A percentile compares a stretch with the other conserved stretches of the same genome.
Evolutionary conservation across 2,888 invertebrate genomes (phyloP).

Genomic region (Patella pellucida): DNA sequence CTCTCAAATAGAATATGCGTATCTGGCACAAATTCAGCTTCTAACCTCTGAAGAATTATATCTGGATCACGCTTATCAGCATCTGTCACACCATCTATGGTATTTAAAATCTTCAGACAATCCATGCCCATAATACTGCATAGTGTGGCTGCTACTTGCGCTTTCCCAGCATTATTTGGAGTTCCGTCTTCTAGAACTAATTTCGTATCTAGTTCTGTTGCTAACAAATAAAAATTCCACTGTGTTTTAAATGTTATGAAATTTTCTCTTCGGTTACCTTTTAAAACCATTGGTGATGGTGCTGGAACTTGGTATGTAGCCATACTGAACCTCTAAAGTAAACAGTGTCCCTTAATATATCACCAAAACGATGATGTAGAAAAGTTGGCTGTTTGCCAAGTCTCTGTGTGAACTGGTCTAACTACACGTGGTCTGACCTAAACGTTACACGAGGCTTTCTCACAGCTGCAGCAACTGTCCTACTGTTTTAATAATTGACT

Average conservation of each 20-base stretch:
- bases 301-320: constrained; percentile 2
- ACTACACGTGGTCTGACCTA: too few species aligned
- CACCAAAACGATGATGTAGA: too few species aligned
- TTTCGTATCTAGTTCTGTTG: background rate
- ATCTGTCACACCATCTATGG: background rate
- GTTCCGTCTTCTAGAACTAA: background rate
- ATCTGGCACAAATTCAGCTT: background rate
- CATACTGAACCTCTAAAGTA: background rate
- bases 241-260: constrained; percentile 1
- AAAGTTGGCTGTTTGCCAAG: too few species aligned
- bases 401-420: too few species aligned
- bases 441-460: too few species aligned
- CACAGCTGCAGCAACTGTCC: too few species aligned
- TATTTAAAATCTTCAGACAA: background rate
- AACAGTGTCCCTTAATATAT: background rate
- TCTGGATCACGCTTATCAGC: constrained; percentile 4
- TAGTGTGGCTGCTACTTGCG: background rate
- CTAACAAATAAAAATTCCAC: constrained; percentile 1
- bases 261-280: background rate
- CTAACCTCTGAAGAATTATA: background rate
- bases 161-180: background rate
- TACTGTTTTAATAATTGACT: background rate
- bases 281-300: constrained; percentile 5
- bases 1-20: constrained; percentile 4
- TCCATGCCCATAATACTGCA: background rate